Base-by-base conservation (phyloP, 2,113 vertebrate genomes). In the Todiramphus saurophagus region DNA sequence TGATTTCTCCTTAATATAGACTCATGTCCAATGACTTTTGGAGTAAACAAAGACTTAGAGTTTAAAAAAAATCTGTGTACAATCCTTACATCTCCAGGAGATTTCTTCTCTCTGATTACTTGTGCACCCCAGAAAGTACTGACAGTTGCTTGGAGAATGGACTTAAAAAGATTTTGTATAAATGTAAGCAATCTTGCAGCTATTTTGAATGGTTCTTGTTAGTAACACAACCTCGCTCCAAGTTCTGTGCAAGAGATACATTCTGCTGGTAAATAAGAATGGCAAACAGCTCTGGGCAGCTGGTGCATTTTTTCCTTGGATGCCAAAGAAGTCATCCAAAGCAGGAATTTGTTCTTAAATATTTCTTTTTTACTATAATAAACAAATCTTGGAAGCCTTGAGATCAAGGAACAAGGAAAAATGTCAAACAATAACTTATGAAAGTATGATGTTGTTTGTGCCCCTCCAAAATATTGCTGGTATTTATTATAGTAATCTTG, bases 321-420 rank as follows among this genome's bases (percentile, higher is more conserved):
- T 82, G 46, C 86, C 60, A 60, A 68, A 53, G 37, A 25, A 87
- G 27, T 69, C 25, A 51, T 56, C 74, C 75, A 28, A 64, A 60
- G 55, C n/a, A 74, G 50, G 64, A 90, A 81, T 87, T 64, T 66
- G 31, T 39, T 55, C 74, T 73, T 35, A 67, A 51, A 76, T 81
- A 66, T 62, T 91, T 84, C 20, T 66, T 62, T 37, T 70, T 51
- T 51, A 37, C 66, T 37, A 2, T 7, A 69, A 23, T 56, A 85
- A 93, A 81, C 69, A 74, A 55, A 64, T 24, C 66, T 89, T 69
- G 53, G 89, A 82, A 89, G 44, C 72, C 80, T 59, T 59, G 72
- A 53, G 76, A 74, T 86, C 66, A 64, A 89, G 66, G 81, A 89
- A 60, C 43, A 21, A 86, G 60, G 19, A 78, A 78, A 74, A 77